Conservation (phyloP, 1,140 invertebrate species). For the Camponotus vicinus region DNA sequence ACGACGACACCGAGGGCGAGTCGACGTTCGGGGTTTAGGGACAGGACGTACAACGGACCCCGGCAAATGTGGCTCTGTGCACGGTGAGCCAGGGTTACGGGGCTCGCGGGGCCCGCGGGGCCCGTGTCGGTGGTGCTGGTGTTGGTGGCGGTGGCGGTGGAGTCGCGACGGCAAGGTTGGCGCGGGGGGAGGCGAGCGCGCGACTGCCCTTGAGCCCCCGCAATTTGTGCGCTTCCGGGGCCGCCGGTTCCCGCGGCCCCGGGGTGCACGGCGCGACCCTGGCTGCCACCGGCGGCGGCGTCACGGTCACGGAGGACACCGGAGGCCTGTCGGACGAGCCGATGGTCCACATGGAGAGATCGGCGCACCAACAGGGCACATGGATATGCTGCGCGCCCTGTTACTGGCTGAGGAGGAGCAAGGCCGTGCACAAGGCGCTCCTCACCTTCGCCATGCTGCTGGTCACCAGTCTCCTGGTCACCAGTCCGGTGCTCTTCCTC, state of each 20-base stretch:
- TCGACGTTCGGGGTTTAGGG: conserved; percentile 61
- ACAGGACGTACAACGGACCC: conserved; percentile 70
- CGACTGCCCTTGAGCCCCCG: conserved; percentile 78
- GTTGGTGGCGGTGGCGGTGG: conserved; percentile 49
- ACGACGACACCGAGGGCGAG: neutral
- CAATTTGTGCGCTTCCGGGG: conserved; percentile 78
- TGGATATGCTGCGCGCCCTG: conserved; percentile 89
- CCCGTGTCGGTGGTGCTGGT: conserved; percentile 72
- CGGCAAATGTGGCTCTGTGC: conserved; percentile 85
- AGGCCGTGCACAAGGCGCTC: conserved; percentile 88
- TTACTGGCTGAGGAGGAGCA: conserved; percentile 87
- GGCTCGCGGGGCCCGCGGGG: conserved; percentile 79
- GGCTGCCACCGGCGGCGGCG: conserved; percentile 39
- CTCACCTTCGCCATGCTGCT: conserved; percentile 88
- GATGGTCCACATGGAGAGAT: conserved; percentile 80
- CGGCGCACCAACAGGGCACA: conserved; percentile 81
- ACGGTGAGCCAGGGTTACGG: conserved; percentile 82
- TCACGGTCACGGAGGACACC: conserved; percentile 53
- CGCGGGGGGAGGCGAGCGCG: conserved; percentile 64
- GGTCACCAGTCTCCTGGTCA: conserved; percentile 88
- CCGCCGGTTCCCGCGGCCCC: conserved; percentile 47
- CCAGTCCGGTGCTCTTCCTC: conserved; percentile 88
- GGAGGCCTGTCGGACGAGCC: conserved; percentile 76
- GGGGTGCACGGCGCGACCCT: conserved; percentile 61
- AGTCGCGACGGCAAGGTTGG: conserved; percentile 4